phyloP scores from a whole-genome alignment of 2,888 invertebrate genomes.

The Timandra comae region DNA sequence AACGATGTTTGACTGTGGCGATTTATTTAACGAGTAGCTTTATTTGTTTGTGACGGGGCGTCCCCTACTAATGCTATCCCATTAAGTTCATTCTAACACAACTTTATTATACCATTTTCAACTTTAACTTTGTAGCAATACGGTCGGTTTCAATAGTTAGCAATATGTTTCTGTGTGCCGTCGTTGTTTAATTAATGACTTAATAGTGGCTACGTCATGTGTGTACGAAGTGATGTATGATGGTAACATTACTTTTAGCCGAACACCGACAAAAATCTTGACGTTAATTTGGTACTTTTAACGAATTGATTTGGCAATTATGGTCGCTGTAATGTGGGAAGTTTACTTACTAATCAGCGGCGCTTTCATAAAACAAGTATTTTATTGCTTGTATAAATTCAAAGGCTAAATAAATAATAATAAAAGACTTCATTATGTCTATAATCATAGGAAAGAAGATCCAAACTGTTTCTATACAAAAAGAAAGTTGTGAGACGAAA shows the following conservation, averaged over 20 bases:
- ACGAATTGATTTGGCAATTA: too few species aligned
- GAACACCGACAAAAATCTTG: too few species aligned
- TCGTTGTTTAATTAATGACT: slow-evolving; percentile 54
- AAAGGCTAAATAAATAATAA: too few species aligned
- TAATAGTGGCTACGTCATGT: slow-evolving; percentile 52
- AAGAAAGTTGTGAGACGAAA: too few species aligned
- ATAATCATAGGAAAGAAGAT: too few species aligned
- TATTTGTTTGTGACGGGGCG: slow-evolving; percentile 56
- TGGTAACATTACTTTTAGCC: slow-evolving; percentile 16
- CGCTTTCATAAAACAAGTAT: too few species aligned
- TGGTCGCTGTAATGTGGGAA: too few species aligned
- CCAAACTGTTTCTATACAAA: too few species aligned
- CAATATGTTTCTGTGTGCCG: slow-evolving; percentile 27
- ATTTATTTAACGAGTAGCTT: slow-evolving; percentile 65
- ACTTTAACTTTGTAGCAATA: slow-evolving; percentile 40
- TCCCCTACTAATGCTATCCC: slow-evolving; percentile 52
- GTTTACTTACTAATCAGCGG: too few species aligned
- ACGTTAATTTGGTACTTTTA: too few species aligned
- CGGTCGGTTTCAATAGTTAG: slow-evolving; percentile 25
- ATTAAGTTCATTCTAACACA: slow-evolving; percentile 46
- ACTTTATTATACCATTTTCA: slow-evolving; percentile 44
- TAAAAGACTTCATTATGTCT: too few species aligned
- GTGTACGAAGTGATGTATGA: slow-evolving; percentile 38
- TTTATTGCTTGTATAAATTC: too few species aligned
- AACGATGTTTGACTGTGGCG: slow-evolving; percentile 56